Evolutionary conservation across 2,113 vertebrate species (phyloP), one percentile per base, ranked within the genome.

Genomic region (Pachypanchax playfairii): DNA sequence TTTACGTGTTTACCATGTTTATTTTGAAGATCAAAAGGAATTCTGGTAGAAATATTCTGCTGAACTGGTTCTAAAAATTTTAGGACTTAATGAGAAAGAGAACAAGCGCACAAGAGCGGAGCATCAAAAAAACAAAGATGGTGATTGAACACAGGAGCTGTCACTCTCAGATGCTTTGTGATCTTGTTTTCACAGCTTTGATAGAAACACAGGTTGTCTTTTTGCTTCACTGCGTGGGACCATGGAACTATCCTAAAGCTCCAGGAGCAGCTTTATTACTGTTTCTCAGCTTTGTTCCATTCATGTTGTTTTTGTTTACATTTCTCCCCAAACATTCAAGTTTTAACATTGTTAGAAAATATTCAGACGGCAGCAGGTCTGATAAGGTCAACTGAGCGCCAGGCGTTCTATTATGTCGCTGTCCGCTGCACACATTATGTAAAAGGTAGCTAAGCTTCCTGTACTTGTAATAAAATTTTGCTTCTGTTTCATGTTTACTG

Each of bases 251-350:
- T 48, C 73, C n/a, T n/a, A n/a, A n/a, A n/a, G n/a, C n/a, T n/a
- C n/a, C n/a, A n/a, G n/a, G n/a, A n/a, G 20, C 15, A 21, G 54
- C 28, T 69, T 49, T 48, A n/a, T 49, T 39, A 35, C 73, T 38
- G 63, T 25, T 0, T 9, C 44, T 22, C 15, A 63, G 52, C 70
- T 75, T 50, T 31, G 59, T 80, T 81, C 46, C 55, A 51, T 20
- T 67, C n/a, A n/a, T n/a, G n/a, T n/a, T n/a, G n/a, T n/a, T 70
- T 70, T 70, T 85, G 84, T 81, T 84, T 80, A 82, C 75, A 77
- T 70, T 72, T 59, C 56, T n/a, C n/a, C n/a, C n/a, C n/a, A n/a
- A n/a, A n/a, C n/a, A n/a, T n/a, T n/a, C 48, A 46, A 35, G 65
- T 70, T 74, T 80, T 39, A 77, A 75, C 29, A 20, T 73, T 59